A percentile compares a stretch with the other conserved stretches of the same genome.
Conservation (phyloP, 30 jellyfish, hydroid and myxozoan genomes). For the Aurelia sp. region DNA sequence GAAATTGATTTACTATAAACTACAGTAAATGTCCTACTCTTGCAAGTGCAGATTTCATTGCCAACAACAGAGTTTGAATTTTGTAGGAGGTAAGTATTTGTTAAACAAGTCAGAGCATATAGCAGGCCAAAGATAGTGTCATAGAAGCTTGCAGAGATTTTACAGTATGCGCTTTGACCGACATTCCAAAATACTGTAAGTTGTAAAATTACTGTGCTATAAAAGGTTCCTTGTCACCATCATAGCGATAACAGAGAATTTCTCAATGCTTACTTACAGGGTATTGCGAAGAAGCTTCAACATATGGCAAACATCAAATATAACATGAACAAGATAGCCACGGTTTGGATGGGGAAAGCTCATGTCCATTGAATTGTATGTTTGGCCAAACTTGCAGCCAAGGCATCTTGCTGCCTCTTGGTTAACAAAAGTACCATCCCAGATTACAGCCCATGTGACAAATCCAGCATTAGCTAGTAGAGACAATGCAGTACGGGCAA, state of each 20-base stretch:
- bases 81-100: no score
- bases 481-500: conserved; percentile 32
- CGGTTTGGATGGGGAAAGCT: conserved; percentile 41
- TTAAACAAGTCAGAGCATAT: not conserved
- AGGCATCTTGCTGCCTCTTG: conserved; percentile 46
- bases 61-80: no score
- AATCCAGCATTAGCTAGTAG: conserved; percentile 48
- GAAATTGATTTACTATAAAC: no score
- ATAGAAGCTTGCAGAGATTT: not conserved
- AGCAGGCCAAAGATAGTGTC: not conserved
- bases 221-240: not conserved
- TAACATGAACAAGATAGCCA: conserved; percentile 22
- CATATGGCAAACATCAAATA: conserved; percentile 52
- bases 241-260: not conserved
- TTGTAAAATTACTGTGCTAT: not conserved
- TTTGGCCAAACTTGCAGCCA: conserved; percentile 25
- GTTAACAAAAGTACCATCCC: conserved; percentile 46
- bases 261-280: conserved; percentile 1
- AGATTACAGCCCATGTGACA: conserved; percentile 31
- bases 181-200: not conserved
- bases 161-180: not conserved
- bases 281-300: conserved; percentile 28
- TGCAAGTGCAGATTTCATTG: no score
- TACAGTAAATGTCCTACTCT: no score
- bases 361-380: conserved; percentile 2